phyloP scores from a whole-genome alignment of 2,797 vertebrate species.

The Karalla daura region DNA sequence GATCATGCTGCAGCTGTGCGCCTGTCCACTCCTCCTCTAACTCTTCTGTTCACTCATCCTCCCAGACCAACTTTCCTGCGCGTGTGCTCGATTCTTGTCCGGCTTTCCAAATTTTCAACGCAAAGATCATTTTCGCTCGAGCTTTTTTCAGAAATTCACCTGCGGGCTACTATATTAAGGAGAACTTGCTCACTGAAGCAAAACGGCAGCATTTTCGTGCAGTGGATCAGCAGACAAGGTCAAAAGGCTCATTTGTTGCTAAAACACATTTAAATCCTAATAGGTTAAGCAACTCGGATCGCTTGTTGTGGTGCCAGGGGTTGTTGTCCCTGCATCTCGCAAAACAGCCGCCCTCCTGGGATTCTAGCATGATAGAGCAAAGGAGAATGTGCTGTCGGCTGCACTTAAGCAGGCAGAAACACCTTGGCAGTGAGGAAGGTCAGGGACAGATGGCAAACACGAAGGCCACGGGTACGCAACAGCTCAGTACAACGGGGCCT shows the following conservation, averaged over 20 bases:
- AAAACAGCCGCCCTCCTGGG: slow-evolving; percentile 38
- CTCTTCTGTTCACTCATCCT: slow-evolving; percentile 11
- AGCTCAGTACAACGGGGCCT: background rate
- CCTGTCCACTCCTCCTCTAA: slow-evolving; percentile 3
- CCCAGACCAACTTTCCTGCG: background rate
- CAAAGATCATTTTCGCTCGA: slow-evolving; percentile 6
- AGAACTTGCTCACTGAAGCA: slow-evolving; percentile 2
- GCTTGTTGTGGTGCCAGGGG: slow-evolving; percentile 19
- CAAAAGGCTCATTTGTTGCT: background rate
- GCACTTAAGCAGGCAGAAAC: slow-evolving; percentile 37
- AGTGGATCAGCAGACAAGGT: slow-evolving; percentile 3
- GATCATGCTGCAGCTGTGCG: slow-evolving; percentile 10
- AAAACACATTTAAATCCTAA: background rate
- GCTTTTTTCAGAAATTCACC: background rate
- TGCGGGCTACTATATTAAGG: background rate
- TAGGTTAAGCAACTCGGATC: slow-evolving; percentile 18
- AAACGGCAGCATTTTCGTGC: background rate
- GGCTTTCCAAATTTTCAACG: background rate
- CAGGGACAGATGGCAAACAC: slow-evolving; percentile 20
- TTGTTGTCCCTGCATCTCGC: slow-evolving; percentile 25
- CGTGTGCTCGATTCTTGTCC: background rate
- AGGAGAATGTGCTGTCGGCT: slow-evolving; percentile 23
- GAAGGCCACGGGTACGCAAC: slow-evolving; percentile 14
- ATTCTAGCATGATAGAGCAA: slow-evolving; percentile 24
- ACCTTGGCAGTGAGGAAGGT: slow-evolving; percentile 44